Evolutionary conservation across 2,888 invertebrate species (phyloP).

Genomic region (Tipula helvola): DNA sequence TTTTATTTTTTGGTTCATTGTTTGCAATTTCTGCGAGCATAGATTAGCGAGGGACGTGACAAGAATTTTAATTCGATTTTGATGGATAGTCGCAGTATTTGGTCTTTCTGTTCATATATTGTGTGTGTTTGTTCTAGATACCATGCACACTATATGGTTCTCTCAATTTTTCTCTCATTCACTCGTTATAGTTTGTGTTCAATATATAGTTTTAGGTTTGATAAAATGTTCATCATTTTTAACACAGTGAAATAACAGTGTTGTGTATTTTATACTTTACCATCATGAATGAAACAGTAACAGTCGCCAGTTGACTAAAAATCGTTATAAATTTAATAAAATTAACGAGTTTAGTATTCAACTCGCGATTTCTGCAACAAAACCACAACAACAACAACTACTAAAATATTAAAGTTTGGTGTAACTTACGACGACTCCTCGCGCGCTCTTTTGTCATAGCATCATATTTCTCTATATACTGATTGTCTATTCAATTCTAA

Average conservation of each 20-base stretch:
- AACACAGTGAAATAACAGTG: not conserved
- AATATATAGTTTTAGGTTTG: not conserved
- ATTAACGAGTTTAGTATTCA: not conserved
- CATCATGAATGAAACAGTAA: not conserved
- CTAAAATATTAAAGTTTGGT: not conserved
- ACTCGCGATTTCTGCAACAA: not conserved
- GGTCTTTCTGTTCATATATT: not conserved
- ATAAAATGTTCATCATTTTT: not conserved
- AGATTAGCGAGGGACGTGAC: slow-evolving; percentile 11
- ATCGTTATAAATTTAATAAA: not conserved
- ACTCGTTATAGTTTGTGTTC: not conserved
- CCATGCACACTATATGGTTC: not conserved
- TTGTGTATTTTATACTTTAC: not conserved
- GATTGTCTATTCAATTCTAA: not conserved
- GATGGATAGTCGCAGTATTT: slow-evolving; percentile 6
- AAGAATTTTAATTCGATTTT: slow-evolving; percentile 11
- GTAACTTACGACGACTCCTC: not conserved
- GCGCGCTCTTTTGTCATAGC: not conserved
- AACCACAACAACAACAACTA: not conserved
- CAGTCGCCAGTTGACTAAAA: not conserved
- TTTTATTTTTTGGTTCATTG: slow-evolving; percentile 4
- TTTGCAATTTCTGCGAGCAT: slow-evolving; percentile 11
- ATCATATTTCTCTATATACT: not conserved
- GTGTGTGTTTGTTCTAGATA: not conserved
- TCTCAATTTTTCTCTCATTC: not conserved